These are phyloP conservation scores for Scatophagus argus DNA, from an alignment of 2,113 vertebrate genomes.

Conservation along the genomic window DNA sequence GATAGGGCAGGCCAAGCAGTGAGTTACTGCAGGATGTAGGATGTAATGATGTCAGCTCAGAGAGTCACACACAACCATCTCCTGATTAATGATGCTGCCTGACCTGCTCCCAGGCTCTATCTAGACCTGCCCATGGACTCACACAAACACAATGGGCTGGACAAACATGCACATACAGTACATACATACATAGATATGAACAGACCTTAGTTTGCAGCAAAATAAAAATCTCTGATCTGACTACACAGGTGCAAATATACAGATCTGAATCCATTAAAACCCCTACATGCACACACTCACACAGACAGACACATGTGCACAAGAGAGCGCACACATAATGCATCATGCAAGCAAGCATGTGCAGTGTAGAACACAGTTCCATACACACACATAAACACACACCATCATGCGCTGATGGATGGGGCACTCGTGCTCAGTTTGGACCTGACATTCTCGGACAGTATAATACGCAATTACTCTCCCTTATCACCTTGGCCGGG, in stretches of 20 bases:
- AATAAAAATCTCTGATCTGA: conserved; percentile 56
- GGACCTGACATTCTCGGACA: conserved; percentile 98
- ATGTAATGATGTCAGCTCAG: conserved; percentile 96
- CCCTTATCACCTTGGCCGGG: conserved; percentile 99
- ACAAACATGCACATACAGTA: conserved; percentile 52
- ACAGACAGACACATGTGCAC: conserved; percentile 31
- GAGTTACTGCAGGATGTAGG: conserved; percentile 92
- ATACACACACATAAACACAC: conserved; percentile 70
- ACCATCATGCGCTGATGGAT: conserved; percentile 88
- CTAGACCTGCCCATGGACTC: conserved; percentile 88
- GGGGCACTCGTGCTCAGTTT: conserved; percentile 94
- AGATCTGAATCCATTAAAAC: conserved; percentile 50
- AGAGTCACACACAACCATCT: conserved; percentile 73
- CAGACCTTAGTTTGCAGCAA: conserved; percentile 23
- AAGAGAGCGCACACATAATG: conserved; percentile 52
- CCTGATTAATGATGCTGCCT: conserved; percentile 95
- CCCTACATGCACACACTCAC: conserved; percentile 16
- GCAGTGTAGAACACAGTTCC: conserved; percentile 51
- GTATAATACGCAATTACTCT: conserved; percentile 99
- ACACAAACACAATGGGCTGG: conserved; percentile 50
- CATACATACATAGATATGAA: conserved; percentile 40
- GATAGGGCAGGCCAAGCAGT: conserved; percentile 89
- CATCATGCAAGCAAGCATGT: conserved; percentile 73
- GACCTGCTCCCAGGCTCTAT: conserved; percentile 91
- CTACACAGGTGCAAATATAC: conserved; percentile 33